A percentile compares a stretch with the other conserved stretches of the same genome.
Evolutionary conservation across 2,888 invertebrate species (phyloP).

Genomic region (Cantharis lateralis): DNA sequence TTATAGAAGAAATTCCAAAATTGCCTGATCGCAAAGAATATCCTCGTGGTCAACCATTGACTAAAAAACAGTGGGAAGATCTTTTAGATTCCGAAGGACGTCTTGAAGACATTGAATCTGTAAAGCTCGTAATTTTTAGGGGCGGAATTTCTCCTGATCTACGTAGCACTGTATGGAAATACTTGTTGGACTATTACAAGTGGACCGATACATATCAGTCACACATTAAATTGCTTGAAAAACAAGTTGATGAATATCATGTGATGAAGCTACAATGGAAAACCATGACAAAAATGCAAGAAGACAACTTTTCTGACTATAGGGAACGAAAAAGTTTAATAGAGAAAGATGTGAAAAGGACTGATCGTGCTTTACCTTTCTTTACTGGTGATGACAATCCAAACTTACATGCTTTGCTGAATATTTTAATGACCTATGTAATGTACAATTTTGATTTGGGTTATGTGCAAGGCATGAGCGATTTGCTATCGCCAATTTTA

Average conservation of each 20-base stretch:
- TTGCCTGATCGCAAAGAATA: conserved; percentile 72
- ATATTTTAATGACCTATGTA: conserved; percentile 96
- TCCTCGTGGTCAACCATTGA: conserved; percentile 74
- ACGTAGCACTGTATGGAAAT: conserved; percentile 91
- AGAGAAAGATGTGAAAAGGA: conserved; percentile 96
- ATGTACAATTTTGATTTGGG: conserved; percentile 99
- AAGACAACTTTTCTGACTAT: conserved; percentile 83
- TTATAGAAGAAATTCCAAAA: conserved; percentile 68
- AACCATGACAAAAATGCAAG: conserved; percentile 85
- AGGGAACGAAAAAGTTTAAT: conserved; percentile 91
- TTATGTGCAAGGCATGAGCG: conserved; percentile 97
- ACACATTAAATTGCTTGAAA: conserved; percentile 69
- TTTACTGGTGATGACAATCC: conserved; percentile 94
- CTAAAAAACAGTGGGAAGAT: conserved; percentile 79
- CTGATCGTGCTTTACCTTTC: conserved; percentile 88
- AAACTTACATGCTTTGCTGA: conserved; percentile 81
- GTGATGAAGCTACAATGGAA: conserved; percentile 97
- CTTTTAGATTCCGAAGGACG: conserved; percentile 81
- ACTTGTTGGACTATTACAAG: conserved; percentile 83
- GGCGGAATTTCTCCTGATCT: conserved; percentile 82
- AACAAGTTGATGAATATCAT: conserved; percentile 85
- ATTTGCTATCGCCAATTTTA: conserved; percentile 90
- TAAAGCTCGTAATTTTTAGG: conserved; percentile 87
- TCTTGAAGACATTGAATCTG: conserved; percentile 74
- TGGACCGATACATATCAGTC: conserved; percentile 81